These are phyloP conservation scores for Enteromius fasciolatus DNA, from an alignment of 2,797 vertebrate genomes.

Conservation along the genomic window DNA sequence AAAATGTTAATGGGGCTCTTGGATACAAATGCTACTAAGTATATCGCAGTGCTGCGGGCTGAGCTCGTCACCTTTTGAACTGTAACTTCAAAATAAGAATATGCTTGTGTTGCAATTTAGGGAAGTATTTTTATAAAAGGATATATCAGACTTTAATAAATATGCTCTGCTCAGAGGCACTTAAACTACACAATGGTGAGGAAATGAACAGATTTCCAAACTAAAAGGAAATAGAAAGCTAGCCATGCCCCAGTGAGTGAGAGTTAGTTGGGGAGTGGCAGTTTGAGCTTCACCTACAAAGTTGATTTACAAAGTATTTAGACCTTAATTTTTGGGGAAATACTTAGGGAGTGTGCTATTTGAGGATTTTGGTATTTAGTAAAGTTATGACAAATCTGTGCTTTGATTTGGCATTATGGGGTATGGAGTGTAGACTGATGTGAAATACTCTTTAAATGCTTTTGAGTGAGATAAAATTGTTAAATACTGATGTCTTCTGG, in stretches of 20 bases:
- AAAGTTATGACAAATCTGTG: not conserved
- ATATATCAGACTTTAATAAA: not conserved
- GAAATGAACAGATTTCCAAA: not conserved
- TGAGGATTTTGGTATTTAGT: not conserved
- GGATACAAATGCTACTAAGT: not conserved
- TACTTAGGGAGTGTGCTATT: not conserved
- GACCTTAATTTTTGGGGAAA: not conserved
- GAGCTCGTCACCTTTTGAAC: not conserved
- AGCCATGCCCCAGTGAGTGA: not conserved
- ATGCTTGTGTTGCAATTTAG: not conserved
- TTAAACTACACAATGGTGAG: not conserved
- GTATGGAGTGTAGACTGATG: not conserved
- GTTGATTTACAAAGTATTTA: not conserved
- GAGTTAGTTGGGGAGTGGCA: not conserved
- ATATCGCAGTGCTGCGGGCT: not conserved
- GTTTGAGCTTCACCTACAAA: not conserved
- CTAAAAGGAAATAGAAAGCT: constrained; percentile 10
- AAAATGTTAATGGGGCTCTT: not conserved
- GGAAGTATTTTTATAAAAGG: not conserved
- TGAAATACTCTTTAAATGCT: not conserved
- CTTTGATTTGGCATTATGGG: not conserved
- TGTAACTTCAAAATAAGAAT: not conserved
- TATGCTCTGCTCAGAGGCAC: not conserved
- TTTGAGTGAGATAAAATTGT: not conserved
- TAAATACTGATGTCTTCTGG: not conserved